Conservation (phyloP, 2,797 vertebrate species). For the Trichosurus vulpecula region DNA sequence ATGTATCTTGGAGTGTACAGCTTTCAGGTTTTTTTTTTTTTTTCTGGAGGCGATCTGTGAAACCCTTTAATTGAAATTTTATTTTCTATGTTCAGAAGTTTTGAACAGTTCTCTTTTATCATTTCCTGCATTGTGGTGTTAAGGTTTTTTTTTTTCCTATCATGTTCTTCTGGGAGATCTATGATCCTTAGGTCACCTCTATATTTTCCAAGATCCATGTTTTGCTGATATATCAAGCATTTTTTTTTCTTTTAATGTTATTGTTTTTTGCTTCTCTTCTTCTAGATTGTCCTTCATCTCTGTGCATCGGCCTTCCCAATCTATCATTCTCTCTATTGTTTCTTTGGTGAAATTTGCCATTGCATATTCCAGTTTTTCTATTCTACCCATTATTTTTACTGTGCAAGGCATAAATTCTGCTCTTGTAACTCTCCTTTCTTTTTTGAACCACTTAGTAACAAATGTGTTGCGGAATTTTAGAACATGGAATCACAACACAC, state of each 20-base stretch:
- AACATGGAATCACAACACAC: neutral
- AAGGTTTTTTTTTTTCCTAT: neutral
- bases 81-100: neutral
- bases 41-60: neutral
- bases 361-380: neutral
- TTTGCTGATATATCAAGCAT: neutral
- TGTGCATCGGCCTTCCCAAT: neutral
- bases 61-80: neutral
- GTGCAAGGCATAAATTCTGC: neutral
- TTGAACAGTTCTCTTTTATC: neutral
- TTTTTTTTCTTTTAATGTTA: neutral
- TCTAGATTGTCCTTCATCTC: neutral
- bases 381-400: neutral
- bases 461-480: neutral
- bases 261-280: neutral
- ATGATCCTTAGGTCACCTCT: neutral
- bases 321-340: neutral
- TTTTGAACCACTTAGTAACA: neutral
- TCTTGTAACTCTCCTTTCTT: neutral
- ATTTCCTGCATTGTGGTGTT: neutral
- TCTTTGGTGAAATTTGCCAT: neutral
- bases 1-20: neutral
- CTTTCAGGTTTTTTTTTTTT: neutral
- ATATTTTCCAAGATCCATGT: neutral
- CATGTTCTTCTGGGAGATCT: neutral